phyloP scores from a whole-genome alignment of 1,140 invertebrate genomes.

The Cydia fagiglandana region DNA sequence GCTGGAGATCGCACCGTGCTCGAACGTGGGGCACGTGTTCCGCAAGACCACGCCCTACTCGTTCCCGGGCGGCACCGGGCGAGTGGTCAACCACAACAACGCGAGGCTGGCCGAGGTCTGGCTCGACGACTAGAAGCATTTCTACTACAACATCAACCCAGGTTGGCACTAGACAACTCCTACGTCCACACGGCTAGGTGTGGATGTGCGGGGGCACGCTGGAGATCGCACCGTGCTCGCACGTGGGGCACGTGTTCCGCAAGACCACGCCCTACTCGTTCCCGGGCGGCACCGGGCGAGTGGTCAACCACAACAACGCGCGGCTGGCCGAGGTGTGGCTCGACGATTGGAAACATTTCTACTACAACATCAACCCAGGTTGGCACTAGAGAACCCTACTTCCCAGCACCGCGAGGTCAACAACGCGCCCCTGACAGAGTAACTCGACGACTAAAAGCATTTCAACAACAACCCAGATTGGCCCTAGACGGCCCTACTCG shows the following conservation, averaged over 20 bases:
- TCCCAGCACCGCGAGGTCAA: not conserved
- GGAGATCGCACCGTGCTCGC: slow-evolving; percentile 94
- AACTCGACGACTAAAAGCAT: slow-evolving; percentile 92
- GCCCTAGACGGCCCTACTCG: too few species aligned
- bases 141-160: slow-evolving; percentile 20
- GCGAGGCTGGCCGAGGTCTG: slow-evolving; percentile 74
- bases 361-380: slow-evolving; percentile 11
- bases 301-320: slow-evolving; percentile 73
- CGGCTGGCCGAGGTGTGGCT: slow-evolving; percentile 86
- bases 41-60: slow-evolving; percentile 94
- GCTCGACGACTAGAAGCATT: slow-evolving; percentile 92
- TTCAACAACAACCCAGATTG: slow-evolving; percentile 4
- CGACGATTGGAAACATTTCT: slow-evolving; percentile 92
- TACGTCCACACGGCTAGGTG: slow-evolving; percentile 85
- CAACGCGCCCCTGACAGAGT: slow-evolving; percentile 82
- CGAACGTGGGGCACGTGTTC: slow-evolving; percentile 97
- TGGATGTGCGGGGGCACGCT: slow-evolving; percentile 98
- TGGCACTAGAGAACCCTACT: not conserved
- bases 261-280: slow-evolving; percentile 87
- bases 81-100: slow-evolving; percentile 89
- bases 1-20: slow-evolving; percentile 94
- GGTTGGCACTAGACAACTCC: slow-evolving; percentile 75
- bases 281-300: slow-evolving; percentile 74
- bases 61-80: slow-evolving; percentile 75
- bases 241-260: slow-evolving; percentile 98